Percentiles rank a stretch among this genome's conserved stretches.
phyloP scores from a whole-genome alignment of 2,113 vertebrate species.

The Crocuta crocuta region DNA sequence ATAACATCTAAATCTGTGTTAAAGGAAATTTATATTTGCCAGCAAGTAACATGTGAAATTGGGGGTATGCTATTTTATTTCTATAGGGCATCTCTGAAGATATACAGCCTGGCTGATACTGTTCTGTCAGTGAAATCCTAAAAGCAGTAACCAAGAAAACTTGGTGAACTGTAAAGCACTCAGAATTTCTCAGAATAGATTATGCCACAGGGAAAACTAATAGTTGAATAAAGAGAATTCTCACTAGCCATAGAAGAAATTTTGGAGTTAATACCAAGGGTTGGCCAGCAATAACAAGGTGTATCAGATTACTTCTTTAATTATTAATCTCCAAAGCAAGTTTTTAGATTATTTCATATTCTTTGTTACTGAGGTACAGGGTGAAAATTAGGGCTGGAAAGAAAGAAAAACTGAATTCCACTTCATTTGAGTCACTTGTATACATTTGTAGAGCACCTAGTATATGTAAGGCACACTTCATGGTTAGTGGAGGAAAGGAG shows the following conservation, averaged over 20 bases:
- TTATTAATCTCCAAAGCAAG: neutral
- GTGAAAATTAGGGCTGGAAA: neutral
- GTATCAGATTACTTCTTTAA: neutral
- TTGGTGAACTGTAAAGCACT: neutral
- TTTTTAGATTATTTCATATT: neutral
- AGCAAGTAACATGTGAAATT: neutral
- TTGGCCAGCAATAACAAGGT: neutral
- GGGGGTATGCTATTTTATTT: neutral
- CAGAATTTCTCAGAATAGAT: neutral
- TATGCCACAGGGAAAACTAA: neutral
- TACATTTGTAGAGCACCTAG: neutral
- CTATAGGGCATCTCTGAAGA: neutral
- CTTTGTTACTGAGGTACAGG: neutral
- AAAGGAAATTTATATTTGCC: neutral
- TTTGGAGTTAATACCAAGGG: neutral
- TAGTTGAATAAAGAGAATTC: neutral
- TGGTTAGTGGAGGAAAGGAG: neutral
- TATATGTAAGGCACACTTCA: neutral
- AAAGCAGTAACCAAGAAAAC: neutral
- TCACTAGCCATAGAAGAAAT: neutral
- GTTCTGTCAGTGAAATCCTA: neutral
- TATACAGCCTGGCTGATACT: neutral
- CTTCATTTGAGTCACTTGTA: neutral
- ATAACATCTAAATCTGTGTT: neutral
- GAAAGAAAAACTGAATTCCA: neutral